Base-by-base conservation (phyloP, 2,113 vertebrate genomes). In the Chinchilla lanigera region DNA sequence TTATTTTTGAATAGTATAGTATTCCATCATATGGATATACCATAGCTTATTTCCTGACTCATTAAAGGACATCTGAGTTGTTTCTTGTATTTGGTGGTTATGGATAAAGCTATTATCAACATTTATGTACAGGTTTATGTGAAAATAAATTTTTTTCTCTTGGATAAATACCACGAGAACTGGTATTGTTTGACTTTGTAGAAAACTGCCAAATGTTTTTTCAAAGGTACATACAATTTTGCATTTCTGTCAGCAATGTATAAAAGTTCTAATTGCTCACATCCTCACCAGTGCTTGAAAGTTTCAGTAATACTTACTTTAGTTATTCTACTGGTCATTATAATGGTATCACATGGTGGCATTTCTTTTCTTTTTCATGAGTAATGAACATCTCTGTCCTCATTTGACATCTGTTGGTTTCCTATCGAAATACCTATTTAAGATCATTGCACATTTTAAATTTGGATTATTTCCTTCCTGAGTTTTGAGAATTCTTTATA, bases 401-500 rank as follows among this genome's bases (percentile, higher is more conserved):
- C 33, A 90, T 47, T 77, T 85, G 58, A 75, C 38, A 75, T 84
- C 14, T 69, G 0, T 71, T 28, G 77, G 20, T 63, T 86, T 86
- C 86, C 86, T 69, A 17, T 52, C 71, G 16, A 82, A 87, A 44
- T 54, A 73, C 35, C 54, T 58, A 11, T 60, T 93, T 3, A 80
- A 58, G 38, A n/a, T 95, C 92, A 87, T 92, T 63, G 28, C 63
- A 63, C 16, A 28, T 73, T 96, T 93, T 90, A 44, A 61, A 80
- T 54, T 85, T 86, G 52, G 80, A 30, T 78, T 77, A 12, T 84
- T 92, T 89, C 7, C 44, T 80, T 85, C 61, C 41, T 67, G 60
- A 69, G 41, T 78, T 89, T 81, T 86, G 28, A 50, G 47, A 78
- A 78, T 50, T 78, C 28, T 33, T 78, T 50, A 47, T 30, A 33